Conservation (phyloP, 1,140 invertebrate genomes). For the Procambarus virginalis region DNA sequence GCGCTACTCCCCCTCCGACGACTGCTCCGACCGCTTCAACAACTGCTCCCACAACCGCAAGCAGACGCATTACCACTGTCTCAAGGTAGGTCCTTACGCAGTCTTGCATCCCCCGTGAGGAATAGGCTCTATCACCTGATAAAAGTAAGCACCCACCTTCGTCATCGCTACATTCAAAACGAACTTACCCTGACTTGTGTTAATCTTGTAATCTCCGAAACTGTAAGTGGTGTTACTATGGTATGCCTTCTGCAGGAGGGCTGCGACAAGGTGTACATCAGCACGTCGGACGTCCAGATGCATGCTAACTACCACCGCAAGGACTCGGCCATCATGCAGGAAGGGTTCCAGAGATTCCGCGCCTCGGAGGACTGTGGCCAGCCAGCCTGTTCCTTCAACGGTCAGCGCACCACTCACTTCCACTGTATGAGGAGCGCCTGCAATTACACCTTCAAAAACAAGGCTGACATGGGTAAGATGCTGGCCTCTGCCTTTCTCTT, state of each 20-base stretch:
- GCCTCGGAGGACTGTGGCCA: slow-evolving; percentile 94
- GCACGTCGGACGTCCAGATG: slow-evolving; percentile 99
- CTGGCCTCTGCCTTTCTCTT: neutral
- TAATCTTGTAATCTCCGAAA: no score
- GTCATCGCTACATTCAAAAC: neutral
- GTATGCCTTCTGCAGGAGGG: slow-evolving; percentile 78
- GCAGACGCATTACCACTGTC: slow-evolving; percentile 98
- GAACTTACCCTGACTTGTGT: no score
- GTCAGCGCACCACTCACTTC: slow-evolving; percentile 98
- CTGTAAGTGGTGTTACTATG: neutral
- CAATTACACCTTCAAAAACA: slow-evolving; percentile 98
- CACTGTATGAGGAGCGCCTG: slow-evolving; percentile 93
- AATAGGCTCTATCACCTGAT: no score
- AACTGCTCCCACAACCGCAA: slow-evolving; percentile 95
- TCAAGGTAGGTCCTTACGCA: slow-evolving; percentile 80
- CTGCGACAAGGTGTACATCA: slow-evolving; percentile 98
- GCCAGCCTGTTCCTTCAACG: slow-evolving; percentile 90
- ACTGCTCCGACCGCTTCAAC: slow-evolving; percentile 86
- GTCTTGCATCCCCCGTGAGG: neutral
- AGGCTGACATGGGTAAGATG: slow-evolving; percentile 96
- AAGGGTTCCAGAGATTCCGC: slow-evolving; percentile 93
- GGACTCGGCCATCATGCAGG: slow-evolving; percentile 97
- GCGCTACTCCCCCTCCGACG: slow-evolving; percentile 92
- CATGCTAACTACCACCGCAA: slow-evolving; percentile 99
- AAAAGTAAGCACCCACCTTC: neutral